Base-by-base conservation (phyloP, 2,113 vertebrate species). In the Triplophysa dalaica region DNA sequence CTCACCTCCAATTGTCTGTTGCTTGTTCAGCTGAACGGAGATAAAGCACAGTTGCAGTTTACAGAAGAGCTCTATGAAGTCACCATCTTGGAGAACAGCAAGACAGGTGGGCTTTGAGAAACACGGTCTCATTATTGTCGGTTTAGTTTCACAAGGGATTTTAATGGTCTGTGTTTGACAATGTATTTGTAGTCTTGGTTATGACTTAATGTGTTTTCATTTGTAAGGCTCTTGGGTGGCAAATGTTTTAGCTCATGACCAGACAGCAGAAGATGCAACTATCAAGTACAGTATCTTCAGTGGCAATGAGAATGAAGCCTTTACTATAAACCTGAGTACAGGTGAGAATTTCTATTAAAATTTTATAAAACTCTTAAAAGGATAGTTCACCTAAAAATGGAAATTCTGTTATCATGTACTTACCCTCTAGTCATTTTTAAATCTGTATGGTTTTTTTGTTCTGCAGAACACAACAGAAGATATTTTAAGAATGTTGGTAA, bases 281-380 rank as follows among this genome's bases (percentile, higher is more conserved):
- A 87, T 97, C 85, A 92, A 86, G 52, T 95, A 97, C 76, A 93
- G 87, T 61, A 86, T 98, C 86, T 94, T 98, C 69, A 92, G 81
- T 79, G 94, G 93, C 77, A 93, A 95, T 50, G 93, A 94, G 87
- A 87, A 92, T 74, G 86, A 81, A 8, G 52, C 91, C 67, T 96
- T 96, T 87, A 91, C 89, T 73, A 91, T 98, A 76, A 90, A 92
- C 62, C 87, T 89, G 60, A 73, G 89, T 67, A 94, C 94, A 86
- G 97, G 97, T 98, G 92, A 86, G 48, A 83, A 78, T 63, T 58
- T 45, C 8, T 45, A 12, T 45, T 45, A 1, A 45, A 11, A 45
- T 11, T 38, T 5, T 38, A 33, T 33, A 33, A 33, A 33, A 33
- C 33, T 33, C 33, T 33, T 33, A 6, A 33, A 6, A 4, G 33